These are phyloP conservation scores for Spodoptera picta DNA, from an alignment of 2,888 invertebrate genomes.

Conservation along the genomic window DNA sequence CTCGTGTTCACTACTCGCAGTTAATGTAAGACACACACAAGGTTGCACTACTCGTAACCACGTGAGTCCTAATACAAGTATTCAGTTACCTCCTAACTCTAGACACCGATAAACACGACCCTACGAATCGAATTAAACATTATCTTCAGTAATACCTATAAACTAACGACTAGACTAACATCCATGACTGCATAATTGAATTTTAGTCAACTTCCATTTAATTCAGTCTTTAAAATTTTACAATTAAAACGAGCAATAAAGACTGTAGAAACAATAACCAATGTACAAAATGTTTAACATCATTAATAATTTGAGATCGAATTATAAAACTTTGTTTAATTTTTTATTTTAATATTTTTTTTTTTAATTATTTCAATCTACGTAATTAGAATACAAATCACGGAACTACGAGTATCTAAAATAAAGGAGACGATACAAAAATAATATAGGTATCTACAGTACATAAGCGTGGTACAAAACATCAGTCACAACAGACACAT, in stretches of 20 bases:
- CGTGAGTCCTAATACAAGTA: slow-evolving; percentile 64
- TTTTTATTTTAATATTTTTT: slow-evolving; percentile 19
- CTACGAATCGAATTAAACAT: slow-evolving; percentile 51
- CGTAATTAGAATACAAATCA: slow-evolving; percentile 24
- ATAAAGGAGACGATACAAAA: slow-evolving; percentile 49
- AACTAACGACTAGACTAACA: slow-evolving; percentile 72
- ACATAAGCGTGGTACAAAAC: slow-evolving; percentile 62
- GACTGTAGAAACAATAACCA: slow-evolving; percentile 68
- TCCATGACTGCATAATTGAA: slow-evolving; percentile 85
- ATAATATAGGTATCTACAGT: slow-evolving; percentile 54
- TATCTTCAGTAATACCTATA: slow-evolving; percentile 64
- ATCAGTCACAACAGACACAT: slow-evolving; percentile 72
- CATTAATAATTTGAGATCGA: slow-evolving; percentile 49
- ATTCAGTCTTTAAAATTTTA: slow-evolving; percentile 87
- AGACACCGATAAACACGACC: slow-evolving; percentile 70
- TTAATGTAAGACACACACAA: slow-evolving; percentile 58
- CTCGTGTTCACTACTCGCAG: slow-evolving; percentile 74
- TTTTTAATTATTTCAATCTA: slow-evolving; percentile 16
- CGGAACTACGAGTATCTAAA: slow-evolving; percentile 38
- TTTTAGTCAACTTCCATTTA: slow-evolving; percentile 81
- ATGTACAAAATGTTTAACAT: slow-evolving; percentile 62
- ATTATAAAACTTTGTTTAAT: slow-evolving; percentile 44
- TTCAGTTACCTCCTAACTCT: slow-evolving; percentile 56
- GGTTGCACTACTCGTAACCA: slow-evolving; percentile 67
- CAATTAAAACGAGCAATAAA: slow-evolving; percentile 75